Evolutionary conservation across 2,113 vertebrate genomes (phyloP), one percentile per base, ranked within the genome.

Genomic region (Oreochromis niloticus): DNA sequence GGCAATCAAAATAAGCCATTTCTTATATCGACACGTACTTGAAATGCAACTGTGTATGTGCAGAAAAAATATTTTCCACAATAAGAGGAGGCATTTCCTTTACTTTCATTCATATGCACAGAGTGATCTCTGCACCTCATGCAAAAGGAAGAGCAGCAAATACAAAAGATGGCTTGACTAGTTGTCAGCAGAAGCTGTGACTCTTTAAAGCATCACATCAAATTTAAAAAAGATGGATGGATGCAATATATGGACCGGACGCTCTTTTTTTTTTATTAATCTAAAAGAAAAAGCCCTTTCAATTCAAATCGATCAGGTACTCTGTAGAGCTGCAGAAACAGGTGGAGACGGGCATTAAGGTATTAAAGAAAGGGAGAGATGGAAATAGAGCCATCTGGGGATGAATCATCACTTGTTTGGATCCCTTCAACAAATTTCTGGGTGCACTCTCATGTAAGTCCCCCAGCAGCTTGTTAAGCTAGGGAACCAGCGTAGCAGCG

Each of bases 401-500:
- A 91, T 93, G 90, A 93, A 91, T 94, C 90, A 89, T 87, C 56
- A 68, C 88, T 78, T 84, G 68, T 93, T 92, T 88, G 50, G 87
- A 89, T 85, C 91, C 88, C 93, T 89, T 86, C 87, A 83, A 87
- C 86, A 89, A 83, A 94, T 92, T 90, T 93, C 90, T 91, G 84
- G 87, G 87, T 88, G 92, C 66, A 68, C 85, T 91, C 90, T 90
- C 63, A 63, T 90, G 73, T 27, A 68, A 85, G 85, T 94, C 94
- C 91, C 93, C 82, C 82, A 92, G 93, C 91, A 92, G 91, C 93
- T 95, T 94, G 93, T 95, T 95, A 94, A 91, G 92, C 91, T 82
- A 36, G 88, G 83, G 91, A 93, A 85, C 81, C 91, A 78, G 91
- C 27, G 46, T 82, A 66, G 79, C 81, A 75, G 83, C 48, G 9